Evolutionary conservation across 1,140 invertebrate genomes (phyloP).

Genomic region (Eriocheir sinensis): DNA sequence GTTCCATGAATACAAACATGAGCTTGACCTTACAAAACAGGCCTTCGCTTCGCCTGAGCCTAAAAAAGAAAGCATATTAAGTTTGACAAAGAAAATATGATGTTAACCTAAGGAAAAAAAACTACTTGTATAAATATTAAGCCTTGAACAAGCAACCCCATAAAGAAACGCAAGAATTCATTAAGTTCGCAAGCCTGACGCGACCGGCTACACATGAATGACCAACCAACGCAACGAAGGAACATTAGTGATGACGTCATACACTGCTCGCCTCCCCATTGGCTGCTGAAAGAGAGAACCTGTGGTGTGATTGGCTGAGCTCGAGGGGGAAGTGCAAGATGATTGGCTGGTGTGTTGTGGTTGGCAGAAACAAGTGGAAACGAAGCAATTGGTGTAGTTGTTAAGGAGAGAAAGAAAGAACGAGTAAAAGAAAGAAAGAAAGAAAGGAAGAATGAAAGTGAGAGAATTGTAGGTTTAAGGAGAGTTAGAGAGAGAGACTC

Average conservation of each 20-base stretch:
- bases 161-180: too few relatives aligned
- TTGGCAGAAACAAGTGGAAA: background rate
- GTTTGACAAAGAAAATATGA: too few relatives aligned
- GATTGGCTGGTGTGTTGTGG: background rate
- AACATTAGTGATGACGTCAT: background rate
- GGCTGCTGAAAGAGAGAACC: background rate
- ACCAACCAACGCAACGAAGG: background rate
- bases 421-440: background rate
- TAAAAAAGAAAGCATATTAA: too few relatives aligned
- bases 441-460: background rate
- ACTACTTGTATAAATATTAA: too few relatives aligned
- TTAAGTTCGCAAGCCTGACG: background rate
- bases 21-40: too few relatives aligned
- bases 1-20: too few relatives aligned
- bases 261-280: background rate
- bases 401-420: background rate
- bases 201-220: background rate
- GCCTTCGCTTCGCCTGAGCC: too few relatives aligned
- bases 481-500: constrained; percentile 29
- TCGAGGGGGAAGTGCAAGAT: background rate
- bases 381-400: background rate
- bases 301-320: background rate
- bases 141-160: too few relatives aligned
- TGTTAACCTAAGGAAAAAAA: too few relatives aligned
- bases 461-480: background rate